These are phyloP conservation scores for Gastrophryne carolinensis DNA, from an alignment of 2,797 vertebrate genomes.

Conservation along the genomic window DNA sequence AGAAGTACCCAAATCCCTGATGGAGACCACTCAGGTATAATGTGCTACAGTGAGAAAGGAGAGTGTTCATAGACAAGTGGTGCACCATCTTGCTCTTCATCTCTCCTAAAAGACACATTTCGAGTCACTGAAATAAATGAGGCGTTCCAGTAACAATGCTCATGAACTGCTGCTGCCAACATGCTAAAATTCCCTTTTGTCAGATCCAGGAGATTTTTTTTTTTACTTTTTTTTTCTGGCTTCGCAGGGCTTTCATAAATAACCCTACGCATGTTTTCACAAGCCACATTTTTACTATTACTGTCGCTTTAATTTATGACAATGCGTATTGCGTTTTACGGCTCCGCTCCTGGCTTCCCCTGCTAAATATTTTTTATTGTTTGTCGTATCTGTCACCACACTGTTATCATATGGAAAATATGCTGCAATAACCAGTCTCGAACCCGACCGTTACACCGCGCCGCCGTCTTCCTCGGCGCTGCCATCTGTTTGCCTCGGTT, in stretches of 20 bases:
- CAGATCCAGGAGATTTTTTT: neutral
- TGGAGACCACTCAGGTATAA: no score
- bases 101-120: no score
- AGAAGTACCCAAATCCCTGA: no score
- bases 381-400: constrained; percentile 19
- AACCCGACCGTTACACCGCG: neutral
- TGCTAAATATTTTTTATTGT: constrained; percentile 38
- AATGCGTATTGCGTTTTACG: constrained; percentile 15
- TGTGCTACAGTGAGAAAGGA: no score
- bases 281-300: constrained; percentile 34
- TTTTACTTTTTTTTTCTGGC: neutral
- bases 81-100: no score
- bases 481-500: constrained; percentile 22
- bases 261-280: constrained; percentile 15
- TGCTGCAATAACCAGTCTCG: constrained; percentile 28
- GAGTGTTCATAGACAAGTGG: no score
- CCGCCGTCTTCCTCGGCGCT: neutral
- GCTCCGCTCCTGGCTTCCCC: constrained; percentile 10
- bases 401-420: constrained; percentile 39
- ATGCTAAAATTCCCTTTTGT: constrained; percentile 11
- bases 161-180: neutral
- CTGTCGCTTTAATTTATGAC: constrained; percentile 36
- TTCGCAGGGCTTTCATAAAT: constrained; percentile 10
- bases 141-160: neutral
- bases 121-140: neutral